phyloP scores from a whole-genome alignment of 1,140 invertebrate species.

The Eubasilissa regina region DNA sequence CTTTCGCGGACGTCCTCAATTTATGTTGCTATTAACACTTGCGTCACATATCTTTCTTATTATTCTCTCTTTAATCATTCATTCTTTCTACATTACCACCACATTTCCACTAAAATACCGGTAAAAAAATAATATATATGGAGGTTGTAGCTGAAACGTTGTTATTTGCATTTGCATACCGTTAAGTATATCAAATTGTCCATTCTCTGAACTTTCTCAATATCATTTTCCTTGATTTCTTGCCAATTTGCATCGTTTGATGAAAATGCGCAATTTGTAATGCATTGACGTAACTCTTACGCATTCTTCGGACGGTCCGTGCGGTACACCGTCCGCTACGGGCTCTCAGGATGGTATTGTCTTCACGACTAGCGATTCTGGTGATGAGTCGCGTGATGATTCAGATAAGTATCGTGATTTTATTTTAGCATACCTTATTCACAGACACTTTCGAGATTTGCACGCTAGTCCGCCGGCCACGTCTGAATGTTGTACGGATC shows the following conservation, averaged over 20 bases:
- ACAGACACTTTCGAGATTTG: constrained; percentile 2
- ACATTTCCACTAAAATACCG: no score
- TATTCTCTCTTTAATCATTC: no score
- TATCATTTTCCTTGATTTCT: constrained; percentile 11
- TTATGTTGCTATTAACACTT: no score
- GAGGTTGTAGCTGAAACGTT: no score
- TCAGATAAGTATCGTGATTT: constrained; percentile 3
- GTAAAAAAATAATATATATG: no score
- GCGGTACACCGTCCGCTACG: neutral
- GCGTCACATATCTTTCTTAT: no score
- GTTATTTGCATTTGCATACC: no score
- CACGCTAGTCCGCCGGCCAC: neutral
- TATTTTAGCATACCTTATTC: neutral
- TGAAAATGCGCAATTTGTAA: neutral
- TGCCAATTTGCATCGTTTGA: constrained; percentile 4
- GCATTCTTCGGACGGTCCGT: neutral
- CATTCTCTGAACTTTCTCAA: neutral
- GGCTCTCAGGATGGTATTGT: neutral
- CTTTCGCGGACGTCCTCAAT: no score
- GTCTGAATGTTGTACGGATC: no score
- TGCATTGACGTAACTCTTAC: constrained; percentile 5
- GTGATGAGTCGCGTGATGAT: neutral
- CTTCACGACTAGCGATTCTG: neutral
- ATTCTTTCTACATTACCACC: no score
- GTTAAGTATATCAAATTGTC: no score